phyloP scores from a whole-genome alignment of 2,113 vertebrate species.

The Cebidichthys violaceus region DNA sequence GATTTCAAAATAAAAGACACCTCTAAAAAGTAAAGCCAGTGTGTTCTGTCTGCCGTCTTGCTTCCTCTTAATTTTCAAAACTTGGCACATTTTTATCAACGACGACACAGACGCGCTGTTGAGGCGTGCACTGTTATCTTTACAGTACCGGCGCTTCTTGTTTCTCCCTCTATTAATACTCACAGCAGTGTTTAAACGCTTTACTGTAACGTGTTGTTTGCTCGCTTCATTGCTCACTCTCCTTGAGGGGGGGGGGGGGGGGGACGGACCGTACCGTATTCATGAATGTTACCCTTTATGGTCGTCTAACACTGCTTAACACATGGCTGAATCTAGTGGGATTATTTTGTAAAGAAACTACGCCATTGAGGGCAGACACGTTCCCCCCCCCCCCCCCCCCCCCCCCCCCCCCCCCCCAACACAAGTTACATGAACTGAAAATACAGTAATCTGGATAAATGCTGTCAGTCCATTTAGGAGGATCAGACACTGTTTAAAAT shows the following conservation, averaged over 20 bases:
- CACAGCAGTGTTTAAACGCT: neutral
- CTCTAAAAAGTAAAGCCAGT: neutral
- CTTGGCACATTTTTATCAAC: neutral
- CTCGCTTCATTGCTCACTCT: constrained; percentile 6
- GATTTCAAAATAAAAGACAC: neutral
- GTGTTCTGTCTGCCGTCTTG: neutral
- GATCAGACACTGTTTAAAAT: neutral
- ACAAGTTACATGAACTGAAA: neutral
- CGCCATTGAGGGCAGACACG: neutral
- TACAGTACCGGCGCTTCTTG: neutral
- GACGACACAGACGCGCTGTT: neutral
- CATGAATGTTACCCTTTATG: neutral
- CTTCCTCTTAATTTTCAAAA: neutral
- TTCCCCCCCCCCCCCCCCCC: too few species aligned
- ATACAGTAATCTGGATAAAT: neutral
- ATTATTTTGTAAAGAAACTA: neutral
- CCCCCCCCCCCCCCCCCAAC: too few species aligned
- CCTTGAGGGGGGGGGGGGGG: constrained; percentile 28
- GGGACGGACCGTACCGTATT: neutral
- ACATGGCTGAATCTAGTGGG: constrained; percentile 13
- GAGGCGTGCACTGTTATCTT: neutral
- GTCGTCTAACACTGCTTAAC: constrained; percentile 19
- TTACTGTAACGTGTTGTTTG: neutral
- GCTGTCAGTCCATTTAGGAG: neutral
- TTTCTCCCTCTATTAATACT: too few species aligned